Evolutionary conservation across 2,797 vertebrate species (phyloP), one percentile per base, ranked within the genome.

Genomic region (Liparis tanakae): DNA sequence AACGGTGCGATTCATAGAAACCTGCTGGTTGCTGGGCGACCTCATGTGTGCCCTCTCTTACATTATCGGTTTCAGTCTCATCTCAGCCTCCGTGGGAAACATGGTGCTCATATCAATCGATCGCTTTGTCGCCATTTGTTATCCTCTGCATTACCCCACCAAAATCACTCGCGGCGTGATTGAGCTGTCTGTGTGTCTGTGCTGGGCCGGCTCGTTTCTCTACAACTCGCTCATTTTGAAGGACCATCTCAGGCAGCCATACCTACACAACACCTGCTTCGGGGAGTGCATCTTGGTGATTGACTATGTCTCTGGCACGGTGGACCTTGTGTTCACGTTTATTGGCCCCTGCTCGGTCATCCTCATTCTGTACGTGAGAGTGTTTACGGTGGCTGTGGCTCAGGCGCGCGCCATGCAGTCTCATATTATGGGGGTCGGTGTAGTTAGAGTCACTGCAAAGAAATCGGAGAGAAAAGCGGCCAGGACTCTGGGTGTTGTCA

Each of bases 11-110:
- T 83, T 93, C 0, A 86, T 93, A 59, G 91, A 95, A 65, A 90
- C 77, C 14, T 95, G 93, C 83, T 96, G 95, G 93, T 85, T 89
- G 80, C 93, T 95, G 8, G 92, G 94, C 2, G 77, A 92, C n/a
- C 70, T 44, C 0, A 90, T 94, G 75, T 95, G 94, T 50, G 88
- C 90, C 74, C 41, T 94, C 60, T 92, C 86, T 51, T 89, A 87
- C 59, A 84, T 93, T 6, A 84, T 92, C 1, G 76, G 91, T 70
- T 73, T 92, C 82, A 93, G 90, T 69, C 87, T 95, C 51, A 90
- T 89, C 61, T 92, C 94, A 13, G 86, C 85, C 10, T 96, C 94
- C 12, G 92, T 95, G 72, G 94, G 95, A 59, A 94, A 93, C 66
- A 89, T 95, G 62, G 93, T 93, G 80, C 94, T 90, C 1, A 92